Base-by-base conservation (phyloP, 2,113 vertebrate species). In the Cephalophus harveyi region DNA sequence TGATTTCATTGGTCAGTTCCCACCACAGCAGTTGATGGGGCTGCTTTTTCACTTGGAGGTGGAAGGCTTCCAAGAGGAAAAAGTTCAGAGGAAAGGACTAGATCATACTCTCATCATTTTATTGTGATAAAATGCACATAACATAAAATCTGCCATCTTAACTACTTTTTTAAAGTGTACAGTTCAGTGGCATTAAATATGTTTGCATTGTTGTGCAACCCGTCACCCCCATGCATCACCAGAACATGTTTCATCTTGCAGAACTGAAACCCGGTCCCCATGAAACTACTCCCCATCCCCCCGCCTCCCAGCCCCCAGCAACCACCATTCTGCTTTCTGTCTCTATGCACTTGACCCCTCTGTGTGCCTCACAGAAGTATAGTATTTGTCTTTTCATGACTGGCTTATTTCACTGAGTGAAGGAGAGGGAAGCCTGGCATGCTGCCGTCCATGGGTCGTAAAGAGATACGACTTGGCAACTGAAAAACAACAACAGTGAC, bases 211-310 rank as follows among this genome's bases (percentile, higher is more conserved):
- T 17, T 40, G 62, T 33, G 4, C 54, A 14, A 1, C 11, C 14
- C 2, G 0, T 71, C 19, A 33, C 14, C 27, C 27, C n/a, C 43
- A 2, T 19, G 11, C 19, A 2, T 11, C 36, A 1, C 62, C n/a
- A 19, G 43, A 43, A 8, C 54, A 8, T 2, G 11, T 30, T 30
- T 9, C n/a, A 11, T 54, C 62, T 43, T 7, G 13, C 43, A 43
- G 23, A 81, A 60, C 54, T 8, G 43, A 52, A 60, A 59, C 79
- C 12, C 60, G 10, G 30, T 4, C 13, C 64, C 40, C 54, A 50
- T 28, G 1, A 21, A 46, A 28, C 30, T 12, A 7, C 79, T n/a
- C 27, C 27, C 30, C 33, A 7, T n/a, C 0, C 28, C 8, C 36
- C 16, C 12, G 1, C 25, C 3, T 14, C 48, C 59, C 40, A 12